phyloP scores from a whole-genome alignment of 2,888 invertebrate species.

The Epistrophe eligans region DNA sequence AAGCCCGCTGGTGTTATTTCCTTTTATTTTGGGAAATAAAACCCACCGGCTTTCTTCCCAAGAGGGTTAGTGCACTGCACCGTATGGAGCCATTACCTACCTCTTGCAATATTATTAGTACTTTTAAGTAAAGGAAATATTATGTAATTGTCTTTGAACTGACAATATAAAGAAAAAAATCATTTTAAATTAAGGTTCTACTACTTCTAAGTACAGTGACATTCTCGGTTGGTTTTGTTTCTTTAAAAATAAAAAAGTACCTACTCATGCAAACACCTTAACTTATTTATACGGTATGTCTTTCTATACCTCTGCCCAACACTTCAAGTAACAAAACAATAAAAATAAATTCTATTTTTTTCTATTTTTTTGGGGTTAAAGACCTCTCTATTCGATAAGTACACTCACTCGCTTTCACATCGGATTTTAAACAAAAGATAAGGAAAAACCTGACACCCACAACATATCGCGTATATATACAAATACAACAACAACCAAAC shows the following conservation, averaged over 20 bases:
- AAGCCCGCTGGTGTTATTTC: too few species aligned
- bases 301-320: background rate
- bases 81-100: too few species aligned
- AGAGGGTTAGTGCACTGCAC: too few species aligned
- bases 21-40: too few species aligned
- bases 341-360: background rate
- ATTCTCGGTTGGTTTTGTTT: too few species aligned
- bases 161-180: too few species aligned
- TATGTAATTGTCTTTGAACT: too few species aligned
- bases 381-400: conserved; percentile 24
- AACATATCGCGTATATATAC: background rate
- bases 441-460: conserved; percentile 28
- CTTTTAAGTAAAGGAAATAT: too few species aligned
- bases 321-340: conserved; percentile 17
- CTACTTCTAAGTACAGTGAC: background rate
- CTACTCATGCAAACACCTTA: background rate
- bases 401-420: conserved; percentile 15
- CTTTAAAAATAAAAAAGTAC: background rate
- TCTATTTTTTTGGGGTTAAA: conserved; percentile 18
- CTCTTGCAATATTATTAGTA: too few species aligned
- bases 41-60: too few species aligned
- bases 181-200: background rate
- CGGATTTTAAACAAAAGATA: conserved; percentile 40
- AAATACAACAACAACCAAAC: background rate
- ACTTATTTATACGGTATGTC: background rate